Base-by-base conservation (phyloP, 2,888 invertebrate genomes). In the Dastarcus helophoroides region DNA sequence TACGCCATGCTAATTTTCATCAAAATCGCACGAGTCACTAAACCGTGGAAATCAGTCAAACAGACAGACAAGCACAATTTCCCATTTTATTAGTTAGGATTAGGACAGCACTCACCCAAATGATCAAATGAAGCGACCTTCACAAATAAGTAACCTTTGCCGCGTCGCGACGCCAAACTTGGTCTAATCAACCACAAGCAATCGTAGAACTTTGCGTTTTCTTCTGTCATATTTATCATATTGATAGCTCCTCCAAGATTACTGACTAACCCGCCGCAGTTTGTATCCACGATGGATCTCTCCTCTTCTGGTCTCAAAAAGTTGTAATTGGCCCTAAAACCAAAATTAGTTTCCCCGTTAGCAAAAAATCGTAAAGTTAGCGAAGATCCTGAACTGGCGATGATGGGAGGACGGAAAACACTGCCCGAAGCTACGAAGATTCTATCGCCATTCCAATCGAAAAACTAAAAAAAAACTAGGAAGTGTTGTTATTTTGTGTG, bases 161-260 rank as follows among this genome's bases (percentile, higher is more conserved):
- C 66, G 50, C 75, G 73, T 38, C 73, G 55, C 44, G 71, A 74
- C 41, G 67, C 73, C 36, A 69, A 69, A 1, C 73, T 69, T 33
- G 77, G 77, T 44, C 73, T 70, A 8, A 80, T 72, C 14, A 80
- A 63, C 79, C 79, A 80, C 31, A 79, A 68, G 46, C 79, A 80
- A 49, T 79, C 79, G 46, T 71, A 80, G 2, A 67, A 63, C 28
- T 71, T 67, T 1, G 67, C 63, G 2, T 63, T 61, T 35, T 70
- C 68, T 24, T 67, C 65, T 8, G 73, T 67, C 77, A 79, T 79
- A 45, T 79, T 71, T 72, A 78, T 75, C 79, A 80, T 79, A 2
- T 78, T 79, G 29, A 80, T 79, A 8, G 74, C 72, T 1, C 79
- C 79, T 2, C 79, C 79, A 8, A 74, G 63, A 44, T 77, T 75